Percentiles rank a stretch among this genome's conserved stretches.
These are phyloP conservation scores for Dreissena rostriformis DNA, from an alignment of 1,140 invertebrate species.

Conservation along the genomic window DNA sequence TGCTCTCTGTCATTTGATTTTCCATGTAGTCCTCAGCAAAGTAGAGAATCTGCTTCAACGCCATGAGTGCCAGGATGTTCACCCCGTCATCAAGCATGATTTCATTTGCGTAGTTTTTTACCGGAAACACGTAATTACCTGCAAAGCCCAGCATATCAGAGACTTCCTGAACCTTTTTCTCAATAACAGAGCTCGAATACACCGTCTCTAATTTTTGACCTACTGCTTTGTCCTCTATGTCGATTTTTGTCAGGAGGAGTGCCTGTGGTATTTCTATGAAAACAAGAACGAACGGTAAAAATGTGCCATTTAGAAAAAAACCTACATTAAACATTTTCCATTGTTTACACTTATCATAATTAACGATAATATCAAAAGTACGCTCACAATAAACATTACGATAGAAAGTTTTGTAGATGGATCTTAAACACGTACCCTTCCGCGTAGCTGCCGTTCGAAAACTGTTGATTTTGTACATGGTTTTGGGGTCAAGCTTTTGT, in stretches of 20 bases:
- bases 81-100: constrained; percentile 17
- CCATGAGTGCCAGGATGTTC: constrained; percentile 21
- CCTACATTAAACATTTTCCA: no score
- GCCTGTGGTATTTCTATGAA: constrained; percentile 40
- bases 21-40: constrained; percentile 43
- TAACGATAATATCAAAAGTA: no score
- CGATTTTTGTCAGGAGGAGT: constrained; percentile 47
- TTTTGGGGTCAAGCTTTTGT: constrained; percentile 11
- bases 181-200: background rate
- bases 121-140: constrained; percentile 33
- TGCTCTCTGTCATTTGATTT: background rate
- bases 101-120: constrained; percentile 49
- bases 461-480: constrained; percentile 30
- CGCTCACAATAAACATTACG: background rate
- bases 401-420: no score
- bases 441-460: constrained; percentile 2
- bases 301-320: no score
- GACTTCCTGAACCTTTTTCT: constrained; percentile 27
- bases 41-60: constrained; percentile 11
- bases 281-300: no score
- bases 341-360: no score
- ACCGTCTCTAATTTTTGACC: constrained; percentile 5
- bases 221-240: constrained; percentile 16
- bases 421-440: background rate
- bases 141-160: constrained; percentile 39